Percentiles rank a stretch among this genome's conserved stretches.
Conservation (phyloP, 1,140 invertebrate genomes). For the Drosophila chauvacae region DNA sequence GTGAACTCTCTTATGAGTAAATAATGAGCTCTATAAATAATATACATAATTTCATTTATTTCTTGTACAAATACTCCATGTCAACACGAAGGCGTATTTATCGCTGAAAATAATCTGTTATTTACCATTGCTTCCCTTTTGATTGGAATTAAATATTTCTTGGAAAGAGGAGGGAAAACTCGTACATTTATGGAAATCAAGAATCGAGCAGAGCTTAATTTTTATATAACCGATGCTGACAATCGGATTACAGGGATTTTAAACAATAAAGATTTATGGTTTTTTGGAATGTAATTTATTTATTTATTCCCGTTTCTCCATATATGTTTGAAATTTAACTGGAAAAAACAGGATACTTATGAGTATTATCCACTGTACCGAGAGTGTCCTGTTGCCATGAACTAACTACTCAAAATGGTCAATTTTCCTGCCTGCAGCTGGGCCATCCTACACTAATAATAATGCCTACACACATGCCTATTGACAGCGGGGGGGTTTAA, state of each 20-base stretch:
- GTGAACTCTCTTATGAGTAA: conserved; percentile 1
- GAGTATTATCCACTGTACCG: neutral
- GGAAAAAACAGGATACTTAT: neutral
- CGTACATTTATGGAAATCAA: conserved; percentile 1
- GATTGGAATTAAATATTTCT: neutral
- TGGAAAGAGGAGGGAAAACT: neutral
- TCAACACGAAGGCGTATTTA: neutral
- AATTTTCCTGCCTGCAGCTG: conserved; percentile 44
- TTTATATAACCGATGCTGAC: neutral
- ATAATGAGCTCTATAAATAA: conserved; percentile 8
- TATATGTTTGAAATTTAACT: neutral
- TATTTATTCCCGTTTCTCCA: neutral
- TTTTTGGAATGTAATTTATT: neutral
- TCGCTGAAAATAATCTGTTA: conserved; percentile 4
- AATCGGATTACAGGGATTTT: neutral
- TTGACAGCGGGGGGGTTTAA: conserved; percentile 26
- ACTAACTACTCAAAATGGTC: conserved; percentile 25
- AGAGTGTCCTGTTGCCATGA: conserved; percentile 8
- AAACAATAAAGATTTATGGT: neutral
- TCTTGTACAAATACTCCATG: neutral
- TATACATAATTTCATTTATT: neutral
- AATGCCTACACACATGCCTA: conserved; percentile 10
- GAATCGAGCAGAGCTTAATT: neutral
- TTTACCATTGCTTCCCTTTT: conserved; percentile 1
- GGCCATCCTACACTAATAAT: conserved; percentile 10